Base-by-base conservation (phyloP, 30 jellyfish, hydroid and myxozoan genomes). In the Cassiopea xamachana region DNA sequence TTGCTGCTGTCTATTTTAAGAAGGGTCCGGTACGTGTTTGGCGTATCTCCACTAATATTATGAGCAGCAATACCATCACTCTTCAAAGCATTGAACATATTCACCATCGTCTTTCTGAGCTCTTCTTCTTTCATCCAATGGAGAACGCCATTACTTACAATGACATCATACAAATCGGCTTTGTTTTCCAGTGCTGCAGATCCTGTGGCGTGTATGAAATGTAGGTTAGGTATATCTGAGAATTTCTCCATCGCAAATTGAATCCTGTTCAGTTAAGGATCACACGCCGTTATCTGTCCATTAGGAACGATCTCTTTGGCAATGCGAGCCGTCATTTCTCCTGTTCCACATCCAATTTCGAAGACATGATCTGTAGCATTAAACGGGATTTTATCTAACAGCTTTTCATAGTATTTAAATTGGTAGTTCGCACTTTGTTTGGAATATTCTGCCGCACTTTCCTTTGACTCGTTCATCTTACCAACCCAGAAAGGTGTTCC, bases 271-370 rank as follows among this genome's bases (percentile, higher is more conserved):
- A 47, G 49, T 47, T 78, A 60, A n/a, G 87, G 87, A 15, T 78
- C 87, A 45, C 87, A 78, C 15, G 74, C 87, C 15, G 87, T 49
- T 19, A 78, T 17, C 43, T 2, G 46, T 10, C 87, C 87, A 78
- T 50, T 39, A 19, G 50, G 60, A 17, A 78, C 70, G 17, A 78
- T 60, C 1, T 78, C 77, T 13, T 43, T 49, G 45, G 87, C 87
- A 6, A 78, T 19, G 49, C 49, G 49, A 16, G 87, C 87, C 14
- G 87, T 16, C 60, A 27, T 47, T 49, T 39, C 87, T 9, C 87
- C 87, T 12, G 87, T 78, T 12, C 87, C 87, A 48, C 87, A 78
- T 47, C 87, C 87, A 46, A 80, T 55, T 27, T 80, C 88, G 10
- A 80, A 59, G 17, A 80, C 78, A 59, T 80, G 67, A 59, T 45